Evolutionary conservation across 2,797 vertebrate genomes (phyloP), one percentile per base, ranked within the genome.

Genomic region (Falco rusticolus): DNA sequence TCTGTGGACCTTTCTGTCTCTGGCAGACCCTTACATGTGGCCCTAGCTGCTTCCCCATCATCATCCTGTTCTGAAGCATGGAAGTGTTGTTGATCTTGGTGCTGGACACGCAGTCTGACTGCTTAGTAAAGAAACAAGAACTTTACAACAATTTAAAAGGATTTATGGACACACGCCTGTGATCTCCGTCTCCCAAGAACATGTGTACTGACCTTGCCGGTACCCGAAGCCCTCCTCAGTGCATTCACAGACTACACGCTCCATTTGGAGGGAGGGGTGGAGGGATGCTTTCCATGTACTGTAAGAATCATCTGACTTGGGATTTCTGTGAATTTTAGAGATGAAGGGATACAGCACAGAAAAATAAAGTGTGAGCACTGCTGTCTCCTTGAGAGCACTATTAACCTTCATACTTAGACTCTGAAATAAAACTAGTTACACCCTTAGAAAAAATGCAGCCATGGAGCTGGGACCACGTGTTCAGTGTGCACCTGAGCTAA

Each of bases 401-500:
- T 84, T 92, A 90, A n/a, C 51, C 43, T 51, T 94, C 94, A 92
- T 93, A 74, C 56, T 96, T 94, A 66, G 8, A 29, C 31, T 71
- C 78, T 96, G 92, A 94, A 96, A 92, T 80, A 96, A 93, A 92
- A 41, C 56, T n/a, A 19, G 90, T 93, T 89, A 89, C 94, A 87
- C 95, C 96, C 96, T 66, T 3, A 74, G 86, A 70, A 94, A 93
- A 87, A 92, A 95, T 92, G 94, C 89, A 92, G 71, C 84, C 84
- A 43, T 20, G 41, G 81, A 77, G 31, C n/a, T 83, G 45, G 87
- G 79, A 70, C 59, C 16, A 6, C 17, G 48, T 60, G 50, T 83
- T 76, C 79, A 56, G 21, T 6, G 9, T 59, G 91, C 94, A 97
- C 95, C 94, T 95, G 93, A 96, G 93, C n/a, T 60, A 78, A 79